A percentile compares a stretch with the other conserved stretches of the same genome.
phyloP scores from a whole-genome alignment of 2,888 invertebrate genomes.

The Phortica magna region DNA sequence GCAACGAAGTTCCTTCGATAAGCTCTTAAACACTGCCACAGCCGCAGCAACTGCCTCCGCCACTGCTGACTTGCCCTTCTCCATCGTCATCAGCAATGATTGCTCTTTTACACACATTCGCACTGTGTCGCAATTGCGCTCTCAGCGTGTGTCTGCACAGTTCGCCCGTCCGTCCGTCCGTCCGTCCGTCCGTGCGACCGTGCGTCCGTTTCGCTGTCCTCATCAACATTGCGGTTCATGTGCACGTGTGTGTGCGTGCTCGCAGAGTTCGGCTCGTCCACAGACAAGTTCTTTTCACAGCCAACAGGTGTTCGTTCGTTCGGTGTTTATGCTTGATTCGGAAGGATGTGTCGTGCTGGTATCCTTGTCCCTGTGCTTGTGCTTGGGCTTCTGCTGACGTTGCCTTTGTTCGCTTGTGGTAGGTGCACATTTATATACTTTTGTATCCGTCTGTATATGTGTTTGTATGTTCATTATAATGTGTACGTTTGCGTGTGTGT shows the following conservation, averaged over 20 bases:
- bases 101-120: background rate
- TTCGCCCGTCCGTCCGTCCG: background rate
- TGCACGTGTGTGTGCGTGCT: background rate
- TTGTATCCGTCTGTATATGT: slow-evolving; percentile 54
- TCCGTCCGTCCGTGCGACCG: background rate
- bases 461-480: slow-evolving; percentile 40
- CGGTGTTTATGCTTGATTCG: slow-evolving; percentile 58
- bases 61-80: background rate
- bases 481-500: slow-evolving; percentile 46
- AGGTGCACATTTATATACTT: slow-evolving; percentile 43
- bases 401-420: background rate
- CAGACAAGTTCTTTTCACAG: background rate
- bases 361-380: slow-evolving; percentile 37
- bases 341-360: slow-evolving; percentile 61
- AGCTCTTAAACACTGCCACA: too few relatives aligned
- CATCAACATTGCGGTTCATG: too few relatives aligned
- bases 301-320: background rate
- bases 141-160: background rate
- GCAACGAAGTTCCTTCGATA: background rate
- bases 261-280: background rate
- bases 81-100: background rate
- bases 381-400: slow-evolving; percentile 28
- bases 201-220: background rate
- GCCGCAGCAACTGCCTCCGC: background rate
- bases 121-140: background rate